Percentiles rank a stretch among this genome's conserved stretches.
phyloP scores from a whole-genome alignment of 2,113 vertebrate species.

The Coregonus clupeaformis region DNA sequence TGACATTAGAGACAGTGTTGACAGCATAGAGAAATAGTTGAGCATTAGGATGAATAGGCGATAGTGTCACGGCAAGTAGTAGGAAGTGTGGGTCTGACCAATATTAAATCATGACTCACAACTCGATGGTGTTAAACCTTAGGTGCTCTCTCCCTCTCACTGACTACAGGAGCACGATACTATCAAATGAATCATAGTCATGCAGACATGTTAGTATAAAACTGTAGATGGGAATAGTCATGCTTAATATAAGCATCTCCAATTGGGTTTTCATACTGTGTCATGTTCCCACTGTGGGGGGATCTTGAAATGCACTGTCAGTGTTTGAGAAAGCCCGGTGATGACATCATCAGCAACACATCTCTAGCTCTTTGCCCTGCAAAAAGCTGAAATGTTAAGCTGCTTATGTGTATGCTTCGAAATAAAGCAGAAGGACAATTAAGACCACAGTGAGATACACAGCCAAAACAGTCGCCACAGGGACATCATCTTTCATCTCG shows the following conservation, averaged over 20 bases:
- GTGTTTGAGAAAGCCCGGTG: slow-evolving; percentile 36
- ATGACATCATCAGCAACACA: slow-evolving; percentile 47
- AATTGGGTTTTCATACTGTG: too few species aligned
- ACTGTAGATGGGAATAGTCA: background rate
- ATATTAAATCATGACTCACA: slow-evolving; percentile 4
- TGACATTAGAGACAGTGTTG: slow-evolving; percentile 6
- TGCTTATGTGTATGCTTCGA: slow-evolving; percentile 54
- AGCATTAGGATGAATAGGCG: background rate
- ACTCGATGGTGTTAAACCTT: background rate
- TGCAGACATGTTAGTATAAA: background rate
- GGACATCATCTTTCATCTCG: slow-evolving; percentile 21
- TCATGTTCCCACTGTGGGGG: background rate
- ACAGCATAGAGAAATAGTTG: slow-evolving; percentile 19
- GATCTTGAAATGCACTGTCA: slow-evolving; percentile 31
- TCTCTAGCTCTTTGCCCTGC: slow-evolving; percentile 52
- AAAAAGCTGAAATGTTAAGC: slow-evolving; percentile 64
- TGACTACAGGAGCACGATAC: background rate
- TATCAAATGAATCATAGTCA: background rate
- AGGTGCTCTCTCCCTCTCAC: background rate
- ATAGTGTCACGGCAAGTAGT: background rate
- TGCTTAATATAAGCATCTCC: slow-evolving; percentile 5
- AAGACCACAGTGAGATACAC: slow-evolving; percentile 17
- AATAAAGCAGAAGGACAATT: slow-evolving; percentile 63
- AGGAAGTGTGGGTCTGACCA: background rate
- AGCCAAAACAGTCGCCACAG: slow-evolving; percentile 23